Percentiles rank a stretch among this genome's conserved stretches.
Conservation (phyloP, 2,113 vertebrate species). For the Arothron firmamentum region DNA sequence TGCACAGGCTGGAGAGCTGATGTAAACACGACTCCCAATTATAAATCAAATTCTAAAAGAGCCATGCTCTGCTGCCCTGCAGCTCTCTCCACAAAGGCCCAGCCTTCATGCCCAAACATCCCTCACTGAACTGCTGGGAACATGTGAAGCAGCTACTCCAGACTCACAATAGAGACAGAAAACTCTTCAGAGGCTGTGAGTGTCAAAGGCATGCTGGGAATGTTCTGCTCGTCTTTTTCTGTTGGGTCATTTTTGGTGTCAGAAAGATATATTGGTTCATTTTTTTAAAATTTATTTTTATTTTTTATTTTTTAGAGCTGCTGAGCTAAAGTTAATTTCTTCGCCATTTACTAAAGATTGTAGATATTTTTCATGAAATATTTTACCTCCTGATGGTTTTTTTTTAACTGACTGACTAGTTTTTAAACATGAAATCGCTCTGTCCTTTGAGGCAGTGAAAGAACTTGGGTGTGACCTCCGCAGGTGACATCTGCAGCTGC, state of each 20-base stretch:
- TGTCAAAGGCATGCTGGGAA: slow-evolving; percentile 35
- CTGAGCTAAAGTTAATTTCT: no score
- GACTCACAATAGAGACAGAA: slow-evolving; percentile 15
- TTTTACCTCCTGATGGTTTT: no score
- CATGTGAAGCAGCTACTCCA: slow-evolving; percentile 14
- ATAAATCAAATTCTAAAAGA: slow-evolving; percentile 61
- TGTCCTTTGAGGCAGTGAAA: no score
- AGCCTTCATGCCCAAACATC: slow-evolving; percentile 42
- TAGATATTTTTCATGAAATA: no score
- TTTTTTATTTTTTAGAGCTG: no score
- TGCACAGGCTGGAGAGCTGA: slow-evolving; percentile 34
- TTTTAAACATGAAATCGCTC: no score
- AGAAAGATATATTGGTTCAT: no score
- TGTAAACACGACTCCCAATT: slow-evolving; percentile 66
- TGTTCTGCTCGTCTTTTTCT: slow-evolving; percentile 19
- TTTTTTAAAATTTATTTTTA: no score
- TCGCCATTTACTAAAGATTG: no score
- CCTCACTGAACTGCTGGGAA: slow-evolving; percentile 34
- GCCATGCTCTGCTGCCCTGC: slow-evolving; percentile 26
- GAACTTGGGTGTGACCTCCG: no score
- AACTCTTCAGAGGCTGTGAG: slow-evolving; percentile 8
- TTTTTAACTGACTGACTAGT: no score
- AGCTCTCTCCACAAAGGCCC: slow-evolving; percentile 49
- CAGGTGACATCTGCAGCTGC: no score
- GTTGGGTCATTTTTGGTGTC: neutral